Evolutionary conservation across 2,113 vertebrate species (phyloP).

Genomic region (Phocoena sinus): DNA sequence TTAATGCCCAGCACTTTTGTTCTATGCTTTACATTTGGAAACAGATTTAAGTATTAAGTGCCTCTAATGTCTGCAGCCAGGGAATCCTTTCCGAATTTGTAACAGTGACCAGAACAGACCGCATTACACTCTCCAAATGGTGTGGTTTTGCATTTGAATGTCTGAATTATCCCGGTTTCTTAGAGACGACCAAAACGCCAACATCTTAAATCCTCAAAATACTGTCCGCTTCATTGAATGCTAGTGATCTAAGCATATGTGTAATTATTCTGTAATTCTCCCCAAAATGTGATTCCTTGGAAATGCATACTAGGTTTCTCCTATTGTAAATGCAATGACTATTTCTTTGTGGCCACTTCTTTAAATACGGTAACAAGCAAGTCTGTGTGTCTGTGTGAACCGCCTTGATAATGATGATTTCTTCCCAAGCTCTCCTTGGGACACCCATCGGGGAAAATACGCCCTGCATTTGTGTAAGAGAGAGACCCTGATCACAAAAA

Average conservation of each 20-base stretch:
- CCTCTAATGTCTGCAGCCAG: constrained; percentile 85
- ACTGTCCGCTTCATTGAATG: constrained; percentile 92
- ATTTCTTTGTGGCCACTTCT: constrained; percentile 88
- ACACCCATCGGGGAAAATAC: constrained; percentile 40
- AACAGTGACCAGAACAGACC: constrained; percentile 88
- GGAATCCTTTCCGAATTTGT: constrained; percentile 90
- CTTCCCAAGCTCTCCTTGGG: constrained; percentile 55
- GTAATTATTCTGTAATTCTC: constrained; percentile 95
- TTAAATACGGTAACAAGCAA: constrained; percentile 86
- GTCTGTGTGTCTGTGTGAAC: constrained; percentile 82
- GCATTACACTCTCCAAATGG: constrained; percentile 90
- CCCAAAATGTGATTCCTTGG: constrained; percentile 91
- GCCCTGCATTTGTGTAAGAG: constrained; percentile 79
- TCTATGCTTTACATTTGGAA: constrained; percentile 87
- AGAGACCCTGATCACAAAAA: constrained; percentile 80
- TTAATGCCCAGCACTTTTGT: constrained; percentile 88
- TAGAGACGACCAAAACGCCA: constrained; percentile 89
- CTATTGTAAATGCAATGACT: constrained; percentile 89
- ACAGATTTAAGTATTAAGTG: constrained; percentile 92
- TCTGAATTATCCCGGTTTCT: constrained; percentile 90
- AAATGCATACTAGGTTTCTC: constrained; percentile 84
- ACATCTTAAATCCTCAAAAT: constrained; percentile 97
- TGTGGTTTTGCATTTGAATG: constrained; percentile 94
- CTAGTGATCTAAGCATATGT: constrained; percentile 93
- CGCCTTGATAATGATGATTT: constrained; percentile 82